Evolutionary conservation across 2,113 vertebrate genomes (phyloP).

Genomic region (Protobothrops flavoviridis): DNA sequence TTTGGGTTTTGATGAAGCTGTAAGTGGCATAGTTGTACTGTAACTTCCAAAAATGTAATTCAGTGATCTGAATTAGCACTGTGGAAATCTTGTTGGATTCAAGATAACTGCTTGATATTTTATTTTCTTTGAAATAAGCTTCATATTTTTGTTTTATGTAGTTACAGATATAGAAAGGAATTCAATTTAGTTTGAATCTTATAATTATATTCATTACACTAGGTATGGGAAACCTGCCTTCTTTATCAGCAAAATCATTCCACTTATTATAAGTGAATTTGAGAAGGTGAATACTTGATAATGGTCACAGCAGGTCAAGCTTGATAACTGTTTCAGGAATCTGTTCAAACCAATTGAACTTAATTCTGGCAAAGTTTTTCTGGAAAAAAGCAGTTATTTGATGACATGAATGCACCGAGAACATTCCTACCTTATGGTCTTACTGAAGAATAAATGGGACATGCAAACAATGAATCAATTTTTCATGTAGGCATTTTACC

Average conservation of each 20-base stretch:
- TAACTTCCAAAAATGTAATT: neutral
- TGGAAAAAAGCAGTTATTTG: neutral
- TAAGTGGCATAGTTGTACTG: constrained; percentile 58
- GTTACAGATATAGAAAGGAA: neutral
- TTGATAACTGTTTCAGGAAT: neutral
- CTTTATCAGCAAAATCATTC: neutral
- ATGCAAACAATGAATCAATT: neutral
- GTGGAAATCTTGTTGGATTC: neutral
- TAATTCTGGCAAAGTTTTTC: neutral
- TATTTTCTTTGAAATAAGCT: neutral
- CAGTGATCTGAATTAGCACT: neutral
- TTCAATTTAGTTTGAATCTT: neutral
- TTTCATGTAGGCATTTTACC: neutral
- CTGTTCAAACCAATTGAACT: neutral
- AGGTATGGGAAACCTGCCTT: neutral
- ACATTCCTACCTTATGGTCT: neutral
- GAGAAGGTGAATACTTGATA: neutral
- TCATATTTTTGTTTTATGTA: neutral
- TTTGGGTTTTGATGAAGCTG: constrained; percentile 90
- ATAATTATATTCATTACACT: neutral
- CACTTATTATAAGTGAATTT: neutral
- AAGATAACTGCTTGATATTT: neutral
- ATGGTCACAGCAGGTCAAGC: too few species aligned
- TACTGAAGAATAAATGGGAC: neutral
- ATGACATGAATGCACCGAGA: neutral